Base-by-base conservation (phyloP, 2,113 vertebrate species). In the Noctilio leporinus region DNA sequence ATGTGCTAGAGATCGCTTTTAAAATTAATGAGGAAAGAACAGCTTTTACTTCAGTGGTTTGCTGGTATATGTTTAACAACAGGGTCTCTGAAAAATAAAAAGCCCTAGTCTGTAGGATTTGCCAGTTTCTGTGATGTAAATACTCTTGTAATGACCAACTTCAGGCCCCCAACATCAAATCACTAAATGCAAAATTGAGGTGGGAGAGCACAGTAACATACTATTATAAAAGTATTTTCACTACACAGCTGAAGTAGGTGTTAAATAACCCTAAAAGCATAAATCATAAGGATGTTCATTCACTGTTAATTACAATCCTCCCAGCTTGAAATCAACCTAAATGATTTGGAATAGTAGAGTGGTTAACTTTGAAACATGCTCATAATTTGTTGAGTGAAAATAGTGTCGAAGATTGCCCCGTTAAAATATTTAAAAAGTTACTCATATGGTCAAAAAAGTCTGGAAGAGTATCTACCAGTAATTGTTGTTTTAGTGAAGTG, bases 291-390 rank as follows among this genome's bases (percentile, higher is more conserved):
- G n/a, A 67, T 83, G 59, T 49, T 49, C 10, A 59, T 77, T 92
- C 72, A 81, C 45, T 81, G 30, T 73, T 91, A 75, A 51, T 91
- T 53, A 57, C 81, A 67, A 38, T 77, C 22, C 28, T 9, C 11
- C 14, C 19, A 57, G 26, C 57, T 84, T 92, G 70, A 91, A 96
- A 91, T 49, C 49, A 81, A 10, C 30, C 64, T 91, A 92, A 69
- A 94, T 88, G 67, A 78, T 64, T 87, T 3, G 95, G 78, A 75
- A 64, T 86, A 93, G 35, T 86, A 28, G 28, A 95, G 43, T 77
- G 45, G 30, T 95, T 88, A 38, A 40, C 45, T 84, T 86, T 94
- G 65, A 92, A 64, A 76, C 57, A 92, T 92, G 20, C 20, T 64
- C 24, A 92, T 5, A 82, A 55, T 95, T 89, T 84, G 45, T 81